Evolutionary conservation across 2,797 vertebrate genomes (phyloP).

Genomic region (Cyprinodon diabolis): DNA sequence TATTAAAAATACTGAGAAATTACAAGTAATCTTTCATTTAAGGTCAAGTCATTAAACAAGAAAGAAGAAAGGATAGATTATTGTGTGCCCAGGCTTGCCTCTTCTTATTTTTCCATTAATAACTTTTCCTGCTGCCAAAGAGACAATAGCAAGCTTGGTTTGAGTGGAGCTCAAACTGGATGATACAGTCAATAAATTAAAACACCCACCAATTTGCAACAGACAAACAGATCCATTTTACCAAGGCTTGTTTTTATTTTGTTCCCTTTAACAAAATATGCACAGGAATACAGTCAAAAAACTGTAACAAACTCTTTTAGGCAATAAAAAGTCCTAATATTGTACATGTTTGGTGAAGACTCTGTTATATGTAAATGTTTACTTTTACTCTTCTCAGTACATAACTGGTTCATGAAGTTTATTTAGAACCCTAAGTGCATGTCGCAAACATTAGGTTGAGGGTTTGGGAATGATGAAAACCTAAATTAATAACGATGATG

Average conservation of each 20-base stretch:
- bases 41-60: conserved; percentile 79
- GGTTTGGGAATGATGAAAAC: no score
- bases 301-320: conserved; percentile 4
- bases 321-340: not conserved
- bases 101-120: conserved; percentile 83
- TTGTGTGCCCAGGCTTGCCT: conserved; percentile 79
- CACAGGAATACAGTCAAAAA: not conserved
- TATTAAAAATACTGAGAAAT: conserved; percentile 70
- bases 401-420: no score
- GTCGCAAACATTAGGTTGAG: no score
- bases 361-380: not conserved
- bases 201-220: conserved; percentile 67
- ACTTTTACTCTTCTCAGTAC: no score
- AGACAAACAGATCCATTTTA: conserved; percentile 58
- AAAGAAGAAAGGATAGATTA: conserved; percentile 79
- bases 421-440: no score
- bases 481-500: no score
- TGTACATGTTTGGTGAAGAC: not conserved
- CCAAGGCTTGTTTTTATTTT: conserved; percentile 50
- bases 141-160: conserved; percentile 72
- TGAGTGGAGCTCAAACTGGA: conserved; percentile 53
- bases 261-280: not conserved
- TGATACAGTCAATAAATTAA: conserved; percentile 80
- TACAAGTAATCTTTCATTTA: conserved; percentile 76
- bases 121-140: conserved; percentile 76